These are phyloP conservation scores for Noctua janthe DNA, from an alignment of 2,888 invertebrate species.

Conservation along the genomic window DNA sequence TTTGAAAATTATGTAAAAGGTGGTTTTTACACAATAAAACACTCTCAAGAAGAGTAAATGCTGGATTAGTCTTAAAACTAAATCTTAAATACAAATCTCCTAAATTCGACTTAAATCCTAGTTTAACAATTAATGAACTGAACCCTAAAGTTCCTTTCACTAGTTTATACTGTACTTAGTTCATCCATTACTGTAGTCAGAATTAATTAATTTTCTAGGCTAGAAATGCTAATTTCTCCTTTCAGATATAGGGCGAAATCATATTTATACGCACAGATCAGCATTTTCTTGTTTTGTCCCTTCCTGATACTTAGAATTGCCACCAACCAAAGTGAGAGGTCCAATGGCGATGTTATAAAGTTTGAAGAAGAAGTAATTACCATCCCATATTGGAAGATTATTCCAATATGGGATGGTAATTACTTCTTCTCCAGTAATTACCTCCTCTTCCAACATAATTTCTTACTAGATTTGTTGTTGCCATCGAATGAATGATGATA, in stretches of 20 bases:
- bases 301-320: not conserved
- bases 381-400: constrained; percentile 12
- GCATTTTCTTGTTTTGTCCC: not conserved
- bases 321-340: not conserved
- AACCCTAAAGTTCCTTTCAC: not conserved
- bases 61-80: constrained; percentile 2
- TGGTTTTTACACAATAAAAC: not conserved
- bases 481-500: not conserved
- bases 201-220: constrained; percentile 4
- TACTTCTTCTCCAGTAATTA: too few relatives aligned
- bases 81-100: not conserved
- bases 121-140: constrained; percentile 3
- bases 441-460: constrained; percentile 26
- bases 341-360: constrained; percentile 20
- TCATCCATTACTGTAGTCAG: constrained; percentile 4
- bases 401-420: too few relatives aligned
- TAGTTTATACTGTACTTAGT: not conserved
- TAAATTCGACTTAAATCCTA: constrained; percentile 7
- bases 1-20: too few relatives aligned
- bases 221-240: not conserved
- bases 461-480: constrained; percentile 6
- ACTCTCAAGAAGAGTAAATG: not conserved
- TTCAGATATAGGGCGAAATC: not conserved
- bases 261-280: not conserved
- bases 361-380: constrained; percentile 23